These are phyloP conservation scores for Ovibos moschatus DNA, from an alignment of 2,113 vertebrate species.

Conservation along the genomic window DNA sequence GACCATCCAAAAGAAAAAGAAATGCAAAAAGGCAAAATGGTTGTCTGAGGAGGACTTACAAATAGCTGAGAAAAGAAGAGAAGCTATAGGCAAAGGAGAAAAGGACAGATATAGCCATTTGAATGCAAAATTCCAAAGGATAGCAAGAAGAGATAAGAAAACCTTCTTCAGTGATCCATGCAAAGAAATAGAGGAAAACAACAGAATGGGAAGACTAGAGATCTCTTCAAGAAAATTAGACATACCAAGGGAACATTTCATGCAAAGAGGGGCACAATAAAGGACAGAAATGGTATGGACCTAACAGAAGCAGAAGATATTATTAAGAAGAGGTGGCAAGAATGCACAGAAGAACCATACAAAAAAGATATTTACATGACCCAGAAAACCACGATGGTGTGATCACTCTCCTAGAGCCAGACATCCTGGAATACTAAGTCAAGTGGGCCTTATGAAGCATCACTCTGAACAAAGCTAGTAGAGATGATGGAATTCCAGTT, in stretches of 20 bases:
- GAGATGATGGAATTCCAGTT: neutral
- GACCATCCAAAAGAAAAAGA: neutral
- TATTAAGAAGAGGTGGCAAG: neutral
- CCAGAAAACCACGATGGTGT: neutral
- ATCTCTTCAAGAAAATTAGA: neutral
- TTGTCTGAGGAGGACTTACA: neutral
- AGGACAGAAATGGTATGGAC: neutral
- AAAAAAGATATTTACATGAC: neutral
- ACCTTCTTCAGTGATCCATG: neutral
- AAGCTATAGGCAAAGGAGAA: neutral
- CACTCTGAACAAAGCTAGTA: neutral
- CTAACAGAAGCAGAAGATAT: neutral
- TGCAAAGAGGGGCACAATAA: rapidly evolving
- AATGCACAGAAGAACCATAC: neutral
- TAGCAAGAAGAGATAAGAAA: neutral
- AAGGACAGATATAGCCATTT: neutral
- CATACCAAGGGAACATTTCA: neutral
- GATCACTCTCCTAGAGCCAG: neutral
- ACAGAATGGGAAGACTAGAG: neutral
- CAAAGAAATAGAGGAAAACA: neutral
- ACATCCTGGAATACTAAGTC: neutral
- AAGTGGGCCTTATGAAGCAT: neutral
- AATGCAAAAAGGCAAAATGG: neutral
- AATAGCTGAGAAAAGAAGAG: neutral
- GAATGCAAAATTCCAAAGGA: neutral